Conservation (phyloP, 2,797 vertebrate genomes). For the Diplodus puntazzo region DNA sequence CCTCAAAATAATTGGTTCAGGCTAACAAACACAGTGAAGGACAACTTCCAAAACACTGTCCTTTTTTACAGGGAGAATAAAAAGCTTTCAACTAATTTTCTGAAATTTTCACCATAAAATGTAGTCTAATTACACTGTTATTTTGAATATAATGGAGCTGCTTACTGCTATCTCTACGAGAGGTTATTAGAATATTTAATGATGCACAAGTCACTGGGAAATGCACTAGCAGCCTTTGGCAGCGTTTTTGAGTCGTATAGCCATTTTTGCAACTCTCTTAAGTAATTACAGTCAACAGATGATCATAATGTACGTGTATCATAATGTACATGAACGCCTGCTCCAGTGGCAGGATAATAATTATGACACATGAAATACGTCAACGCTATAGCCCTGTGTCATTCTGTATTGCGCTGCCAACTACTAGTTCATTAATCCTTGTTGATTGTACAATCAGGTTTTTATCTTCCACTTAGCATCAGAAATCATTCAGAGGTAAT, state of each 20-base stretch:
- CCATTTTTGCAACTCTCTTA: background rate
- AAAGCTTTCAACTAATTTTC: background rate
- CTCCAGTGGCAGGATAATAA: background rate
- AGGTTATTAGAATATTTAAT: conserved; percentile 15
- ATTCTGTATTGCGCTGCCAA: background rate
- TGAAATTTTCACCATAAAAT: background rate
- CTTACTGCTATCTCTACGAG: background rate
- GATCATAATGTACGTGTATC: background rate
- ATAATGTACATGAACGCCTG: background rate
- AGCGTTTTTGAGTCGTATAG: background rate
- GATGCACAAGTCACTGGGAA: background rate
- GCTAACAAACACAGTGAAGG: background rate
- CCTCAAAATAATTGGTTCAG: background rate
- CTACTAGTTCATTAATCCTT: conserved; percentile 11
- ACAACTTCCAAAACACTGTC: background rate
- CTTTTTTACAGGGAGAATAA: background rate
- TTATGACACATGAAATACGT: background rate
- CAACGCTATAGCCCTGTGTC: background rate
- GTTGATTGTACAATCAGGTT: conserved; percentile 3
- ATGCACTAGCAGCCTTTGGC: background rate
- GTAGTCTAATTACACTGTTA: background rate
- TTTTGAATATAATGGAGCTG: conserved; percentile 7
- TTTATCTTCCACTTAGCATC: conserved; percentile 1
- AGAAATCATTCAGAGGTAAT: conserved; percentile 23
- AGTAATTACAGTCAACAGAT: background rate